phyloP scores from a whole-genome alignment of 2,113 vertebrate species.

The Murina feae region DNA sequence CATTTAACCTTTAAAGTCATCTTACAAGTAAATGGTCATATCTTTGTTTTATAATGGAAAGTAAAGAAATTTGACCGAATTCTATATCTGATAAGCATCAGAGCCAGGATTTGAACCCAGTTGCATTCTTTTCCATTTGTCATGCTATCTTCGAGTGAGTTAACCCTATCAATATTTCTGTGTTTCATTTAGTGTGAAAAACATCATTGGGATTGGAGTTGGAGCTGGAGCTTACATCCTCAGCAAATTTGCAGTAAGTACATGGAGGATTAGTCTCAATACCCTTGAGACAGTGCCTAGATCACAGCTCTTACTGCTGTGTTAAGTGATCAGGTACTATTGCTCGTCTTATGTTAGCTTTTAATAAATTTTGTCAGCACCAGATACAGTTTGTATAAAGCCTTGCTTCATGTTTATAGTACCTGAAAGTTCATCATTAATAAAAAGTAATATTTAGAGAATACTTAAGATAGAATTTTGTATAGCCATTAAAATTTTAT shows the following conservation, averaged over 20 bases:
- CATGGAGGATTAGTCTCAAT: neutral
- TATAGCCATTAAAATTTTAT: conserved; percentile 18
- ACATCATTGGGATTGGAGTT: conserved; percentile 92
- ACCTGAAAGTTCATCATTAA: neutral
- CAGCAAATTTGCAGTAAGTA: conserved; percentile 92
- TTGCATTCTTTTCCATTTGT: neutral
- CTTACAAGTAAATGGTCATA: neutral
- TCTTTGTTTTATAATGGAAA: neutral
- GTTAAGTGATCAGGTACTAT: neutral
- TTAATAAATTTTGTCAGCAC: neutral
- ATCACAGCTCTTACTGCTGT: neutral
- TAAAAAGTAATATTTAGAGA: neutral
- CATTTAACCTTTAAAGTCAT: conserved; percentile 1
- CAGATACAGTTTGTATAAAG: neutral
- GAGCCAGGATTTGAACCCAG: neutral
- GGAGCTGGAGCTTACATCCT: conserved; percentile 93
- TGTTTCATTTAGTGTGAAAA: conserved; percentile 85
- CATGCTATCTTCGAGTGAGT: neutral
- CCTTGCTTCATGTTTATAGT: neutral
- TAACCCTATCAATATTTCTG: conserved; percentile 44
- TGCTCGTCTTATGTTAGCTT: neutral
- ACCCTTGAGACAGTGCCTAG: neutral
- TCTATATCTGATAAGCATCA: neutral
- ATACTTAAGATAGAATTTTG: neutral
- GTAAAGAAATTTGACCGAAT: neutral